Conservation (phyloP, 1,140 invertebrate species). For the Solenopsis fugax region DNA sequence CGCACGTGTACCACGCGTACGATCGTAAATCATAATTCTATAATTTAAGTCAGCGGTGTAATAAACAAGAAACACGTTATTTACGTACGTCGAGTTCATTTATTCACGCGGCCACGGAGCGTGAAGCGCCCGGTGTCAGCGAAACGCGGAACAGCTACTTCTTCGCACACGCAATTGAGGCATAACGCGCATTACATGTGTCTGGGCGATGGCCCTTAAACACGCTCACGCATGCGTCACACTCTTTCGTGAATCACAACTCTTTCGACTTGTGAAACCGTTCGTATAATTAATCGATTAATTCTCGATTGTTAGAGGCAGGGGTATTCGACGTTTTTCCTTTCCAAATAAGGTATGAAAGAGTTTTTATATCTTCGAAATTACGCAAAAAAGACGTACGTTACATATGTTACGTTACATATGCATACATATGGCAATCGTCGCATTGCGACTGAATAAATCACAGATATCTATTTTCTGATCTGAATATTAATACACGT, state of each 20-base stretch:
- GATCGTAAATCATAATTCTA: constrained; percentile 47
- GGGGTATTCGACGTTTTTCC: neutral
- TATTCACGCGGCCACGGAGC: neutral
- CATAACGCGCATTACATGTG: constrained; percentile 24
- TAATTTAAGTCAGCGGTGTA: constrained; percentile 12
- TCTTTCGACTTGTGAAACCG: neutral
- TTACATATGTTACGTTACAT: neutral
- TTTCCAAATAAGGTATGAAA: neutral
- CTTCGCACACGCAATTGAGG: constrained; percentile 49
- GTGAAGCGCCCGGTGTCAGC: constrained; percentile 43
- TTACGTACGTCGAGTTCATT: constrained; percentile 9
- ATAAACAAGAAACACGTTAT: constrained; percentile 21
- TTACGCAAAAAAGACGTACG: neutral
- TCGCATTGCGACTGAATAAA: constrained; percentile 20
- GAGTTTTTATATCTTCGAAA: neutral
- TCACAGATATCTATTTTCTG: constrained; percentile 23
- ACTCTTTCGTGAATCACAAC: neutral
- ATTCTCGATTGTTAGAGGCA: neutral
- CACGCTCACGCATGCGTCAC: constrained; percentile 24
- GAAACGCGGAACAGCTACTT: constrained; percentile 49
- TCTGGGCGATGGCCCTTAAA: neutral
- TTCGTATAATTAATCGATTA: neutral
- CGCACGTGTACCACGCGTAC: neutral
- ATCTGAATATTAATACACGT: constrained; percentile 19
- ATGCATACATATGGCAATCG: neutral